A percentile compares a stretch with the other conserved stretches of the same genome.
Conservation (phyloP, 2,113 vertebrate genomes). For the Planiliza haematocheilus region DNA sequence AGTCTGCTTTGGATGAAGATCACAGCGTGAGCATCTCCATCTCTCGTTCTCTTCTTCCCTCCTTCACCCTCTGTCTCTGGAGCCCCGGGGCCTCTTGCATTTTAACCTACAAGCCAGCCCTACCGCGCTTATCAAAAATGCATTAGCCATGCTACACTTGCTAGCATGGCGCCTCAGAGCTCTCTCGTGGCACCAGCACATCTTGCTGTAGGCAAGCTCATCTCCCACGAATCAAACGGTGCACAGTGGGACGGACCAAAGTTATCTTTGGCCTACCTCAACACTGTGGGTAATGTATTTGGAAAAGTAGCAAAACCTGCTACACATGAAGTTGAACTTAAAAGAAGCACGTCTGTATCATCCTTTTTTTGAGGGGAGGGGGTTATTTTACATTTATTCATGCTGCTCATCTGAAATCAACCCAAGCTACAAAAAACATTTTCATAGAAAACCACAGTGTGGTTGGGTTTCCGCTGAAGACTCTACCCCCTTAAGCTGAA, state of each 20-base stretch:
- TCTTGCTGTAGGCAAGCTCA: conserved; percentile 60
- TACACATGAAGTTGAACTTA: neutral
- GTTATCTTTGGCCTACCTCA: conserved; percentile 36
- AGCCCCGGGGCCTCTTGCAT: conserved; percentile 53
- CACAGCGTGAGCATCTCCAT: conserved; percentile 17
- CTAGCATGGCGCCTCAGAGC: conserved; percentile 61
- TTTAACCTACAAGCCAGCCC: conserved; percentile 66
- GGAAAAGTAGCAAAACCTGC: conserved; percentile 7
- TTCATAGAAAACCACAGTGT: conserved; percentile 3
- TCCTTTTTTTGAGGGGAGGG: too few species aligned
- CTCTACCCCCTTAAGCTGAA: conserved; percentile 11
- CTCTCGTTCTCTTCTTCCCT: neutral
- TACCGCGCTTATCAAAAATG: conserved; percentile 77
- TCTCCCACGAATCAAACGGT: conserved; percentile 53
- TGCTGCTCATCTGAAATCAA: conserved; percentile 3
- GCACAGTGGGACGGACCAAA: conserved; percentile 36
- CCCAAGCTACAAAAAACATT: neutral
- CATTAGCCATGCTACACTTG: conserved; percentile 75
- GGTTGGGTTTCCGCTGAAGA: neutral
- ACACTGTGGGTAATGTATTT: conserved; percentile 3
- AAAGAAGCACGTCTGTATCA: neutral
- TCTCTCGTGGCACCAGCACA: conserved; percentile 57
- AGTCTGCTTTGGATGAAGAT: conserved; percentile 39
- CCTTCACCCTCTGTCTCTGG: conserved; percentile 23
- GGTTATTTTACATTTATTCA: too few species aligned